These are phyloP conservation scores for Chaetura pelagica DNA, from an alignment of 2,113 vertebrate species.

Conservation along the genomic window DNA sequence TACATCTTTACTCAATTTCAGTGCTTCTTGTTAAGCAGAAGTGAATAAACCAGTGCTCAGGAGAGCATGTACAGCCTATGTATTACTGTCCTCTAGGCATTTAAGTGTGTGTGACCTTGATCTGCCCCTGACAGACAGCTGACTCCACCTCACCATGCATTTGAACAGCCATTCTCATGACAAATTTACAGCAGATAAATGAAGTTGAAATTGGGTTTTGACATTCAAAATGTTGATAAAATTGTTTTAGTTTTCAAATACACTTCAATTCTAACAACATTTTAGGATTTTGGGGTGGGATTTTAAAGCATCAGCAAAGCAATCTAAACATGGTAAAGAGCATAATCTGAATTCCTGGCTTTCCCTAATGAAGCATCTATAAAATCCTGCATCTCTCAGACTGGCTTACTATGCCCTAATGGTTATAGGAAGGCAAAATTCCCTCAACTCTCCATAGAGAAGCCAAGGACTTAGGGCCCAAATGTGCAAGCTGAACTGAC, in stretches of 20 bases:
- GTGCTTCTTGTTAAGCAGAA: neutral
- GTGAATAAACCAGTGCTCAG: neutral
- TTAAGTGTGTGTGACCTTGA: neutral
- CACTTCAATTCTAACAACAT: neutral
- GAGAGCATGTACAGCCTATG: neutral
- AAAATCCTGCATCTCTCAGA: neutral
- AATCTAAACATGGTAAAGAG: neutral
- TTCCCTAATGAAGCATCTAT: neutral
- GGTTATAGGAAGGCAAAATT: neutral
- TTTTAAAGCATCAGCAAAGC: neutral
- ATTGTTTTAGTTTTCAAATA: neutral
- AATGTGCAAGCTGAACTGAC: slow-evolving; percentile 23
- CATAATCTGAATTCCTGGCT: neutral
- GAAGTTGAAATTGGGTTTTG: neutral
- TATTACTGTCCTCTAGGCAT: neutral
- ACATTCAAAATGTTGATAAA: neutral
- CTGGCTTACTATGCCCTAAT: neutral
- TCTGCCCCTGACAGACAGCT: neutral
- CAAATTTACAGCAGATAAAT: neutral
- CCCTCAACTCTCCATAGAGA: neutral
- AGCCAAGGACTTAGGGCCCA: neutral
- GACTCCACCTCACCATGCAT: neutral
- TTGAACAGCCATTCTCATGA: neutral
- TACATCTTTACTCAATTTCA: neutral
- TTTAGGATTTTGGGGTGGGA: neutral